Base-by-base conservation (phyloP, 1,140 invertebrate genomes). In the Bombus consobrinus region DNA sequence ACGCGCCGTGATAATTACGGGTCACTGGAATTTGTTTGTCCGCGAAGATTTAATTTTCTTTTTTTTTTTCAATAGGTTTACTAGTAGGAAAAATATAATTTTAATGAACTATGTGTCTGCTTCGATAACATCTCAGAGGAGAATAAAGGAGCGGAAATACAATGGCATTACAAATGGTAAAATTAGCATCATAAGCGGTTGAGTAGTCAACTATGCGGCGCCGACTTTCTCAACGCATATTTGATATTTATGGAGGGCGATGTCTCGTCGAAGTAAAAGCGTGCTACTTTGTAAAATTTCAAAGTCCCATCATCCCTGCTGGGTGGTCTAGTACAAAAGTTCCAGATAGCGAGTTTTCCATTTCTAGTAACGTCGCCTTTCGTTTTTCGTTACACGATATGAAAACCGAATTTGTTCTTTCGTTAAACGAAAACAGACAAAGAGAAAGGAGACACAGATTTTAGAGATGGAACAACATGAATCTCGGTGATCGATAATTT, bases 171-270 rank as follows among this genome's bases (percentile, higher is more conserved):
- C n/a, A 32, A 18, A 34, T 34, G 32, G 1, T 34, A 34, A 34
- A 66, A 66, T 66, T 66, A 66, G 64, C 64, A 34, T 66, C 64
- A 66, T 34, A 66, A 66, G 64, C 64, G 64, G 15, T 62, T 15
- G 15, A 15, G 64, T 18, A n/a, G 59, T n/a, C 25, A 62, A 62
- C 28, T 18, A 15, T 22, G 32, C 32, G 64, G 32, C 32, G 64
- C n/a, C 64, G 64, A 34, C 15, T 18, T 66, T 66, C 32, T 9
- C 32, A 18, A 66, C n/a, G n/a, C 32, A 18, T 18, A 69, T 69
- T 69, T 37, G 66, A 37, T 69, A 28, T 66, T 34, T 66, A 34
- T 34, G 64, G 15, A 66, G 15, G 32, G n/a, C 47, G 32, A n/a
- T 59, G 57, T n/a, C 32, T 66, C 15, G 64, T 66, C 32, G 1